Base-by-base conservation (phyloP, 2,113 vertebrate species). In the Lophius piscatorius region DNA sequence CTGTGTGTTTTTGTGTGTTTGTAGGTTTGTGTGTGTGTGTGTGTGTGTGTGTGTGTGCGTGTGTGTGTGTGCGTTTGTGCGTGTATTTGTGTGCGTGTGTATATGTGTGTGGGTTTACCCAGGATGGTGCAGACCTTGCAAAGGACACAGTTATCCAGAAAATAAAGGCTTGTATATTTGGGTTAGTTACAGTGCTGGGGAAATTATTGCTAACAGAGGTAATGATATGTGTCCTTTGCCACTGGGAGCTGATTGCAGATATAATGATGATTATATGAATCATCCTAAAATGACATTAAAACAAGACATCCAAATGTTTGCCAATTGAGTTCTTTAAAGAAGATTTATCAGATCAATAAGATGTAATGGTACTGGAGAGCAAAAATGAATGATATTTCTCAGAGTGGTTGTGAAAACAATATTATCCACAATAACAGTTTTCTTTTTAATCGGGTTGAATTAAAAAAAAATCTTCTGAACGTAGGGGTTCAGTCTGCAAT, bases 211-310 rank as follows among this genome's bases (percentile, higher is more conserved):
- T 80, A 74, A 74, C 57, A 62, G 71, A 60, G 51, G 47, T 87
- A 85, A 89, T 85, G 68, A 69, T 14, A 58, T 65, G 75, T 76
- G 72, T 69, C 72, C 77, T 72, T 72, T 79, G 62, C 52, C 65
- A 52, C 63, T 47, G 63, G 44, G 62, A 68, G 65, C 57, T 81
- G 81, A 85, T 80, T 78, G 76, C 51, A 55, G 28, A 75, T 75
- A 54, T 86, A 83, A 87, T 31, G 29, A 31, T 31, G 9, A 31
- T 87, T 74, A 79, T 34, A 73, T 73, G 62, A 85, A 76, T 81
- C 55, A 80, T 45, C 48, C 39, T 9, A 20, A 72, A 75, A 74
- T 36, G 26, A 45, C 35, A 48, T n/a, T 16, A 76, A 70, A 66
- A 70, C 33, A 72, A 71, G 18, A 70, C 66, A 14, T 59, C 64